Evolutionary conservation across 2,888 invertebrate species (phyloP), one percentile per base, ranked within the genome.

Genomic region (Euclidia mi): DNA sequence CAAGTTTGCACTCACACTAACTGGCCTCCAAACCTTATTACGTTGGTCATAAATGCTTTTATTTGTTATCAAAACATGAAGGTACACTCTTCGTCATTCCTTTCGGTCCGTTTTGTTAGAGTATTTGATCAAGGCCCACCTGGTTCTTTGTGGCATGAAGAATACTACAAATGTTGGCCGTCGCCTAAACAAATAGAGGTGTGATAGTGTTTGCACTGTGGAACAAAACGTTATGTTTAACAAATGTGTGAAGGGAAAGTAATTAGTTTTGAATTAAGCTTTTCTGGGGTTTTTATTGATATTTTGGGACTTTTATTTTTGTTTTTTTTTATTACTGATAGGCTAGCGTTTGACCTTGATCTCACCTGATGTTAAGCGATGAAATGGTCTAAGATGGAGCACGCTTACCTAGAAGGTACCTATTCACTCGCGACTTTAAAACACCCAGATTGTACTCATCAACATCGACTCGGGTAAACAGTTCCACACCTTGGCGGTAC

Each of bases 51-150:
- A 71, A 70, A 61, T 57, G 66, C 61, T 48, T 58, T 63, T 79
- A 71, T 82, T 82, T 82, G 75, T 75, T 68, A 61, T 71, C 66
- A 76, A 73, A 81, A 82, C 78, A 78, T 50, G 56, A n/a, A n/a
- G n/a, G n/a, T 53, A 50, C 44, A 53, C 67, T 38, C 43, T 43
- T 68, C 64, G 60, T 73, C 40, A 56, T 66, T 65, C 73, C 72
- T 66, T 71, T 72, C 67, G 51, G 65, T 63, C 52, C 65, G 76
- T 77, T 76, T 70, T 71, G 61, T 69, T 66, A 42, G 74, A 82
- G 80, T 84, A 76, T 82, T 84, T 85, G 78, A 73, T 60, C 73
- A 80, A 79, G 72, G 56, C 60, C 59, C 65, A 85, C 82, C 84
- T 82, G 82, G 68, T 75, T 76, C 81, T 81, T 79, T 65, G 69